Percentiles rank a stretch among this genome's conserved stretches.
phyloP scores from a whole-genome alignment of 1,140 invertebrate genomes.

The Riptortus pedestris region DNA sequence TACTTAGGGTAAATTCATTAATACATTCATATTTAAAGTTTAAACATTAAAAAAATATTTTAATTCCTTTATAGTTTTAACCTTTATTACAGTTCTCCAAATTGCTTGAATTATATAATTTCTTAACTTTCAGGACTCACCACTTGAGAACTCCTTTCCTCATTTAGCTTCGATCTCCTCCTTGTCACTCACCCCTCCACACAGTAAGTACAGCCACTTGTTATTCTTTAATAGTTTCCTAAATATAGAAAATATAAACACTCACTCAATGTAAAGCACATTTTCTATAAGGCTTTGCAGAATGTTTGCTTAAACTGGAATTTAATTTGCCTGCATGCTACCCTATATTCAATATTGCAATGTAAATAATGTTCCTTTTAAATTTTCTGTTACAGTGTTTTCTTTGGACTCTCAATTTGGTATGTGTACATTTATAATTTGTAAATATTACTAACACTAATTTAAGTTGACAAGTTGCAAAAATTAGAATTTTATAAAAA shows the following conservation, averaged over 20 bases:
- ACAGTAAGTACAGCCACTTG: slow-evolving; percentile 48
- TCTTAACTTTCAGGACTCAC: slow-evolving; percentile 34
- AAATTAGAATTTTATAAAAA: too few species aligned
- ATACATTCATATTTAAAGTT: too few species aligned
- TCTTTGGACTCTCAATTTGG: slow-evolving; percentile 57
- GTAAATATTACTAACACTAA: not conserved
- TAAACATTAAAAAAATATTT: too few species aligned
- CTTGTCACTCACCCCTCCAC: slow-evolving; percentile 62
- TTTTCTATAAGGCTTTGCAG: not conserved
- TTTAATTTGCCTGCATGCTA: too few species aligned
- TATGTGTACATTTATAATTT: slow-evolving; percentile 26
- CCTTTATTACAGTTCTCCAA: not conserved
- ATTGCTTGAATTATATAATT: not conserved
- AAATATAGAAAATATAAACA: not conserved
- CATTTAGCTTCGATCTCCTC: slow-evolving; percentile 56
- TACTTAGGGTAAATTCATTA: too few species aligned
- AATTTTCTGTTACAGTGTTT: slow-evolving; percentile 50
- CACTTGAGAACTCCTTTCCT: slow-evolving; percentile 36
- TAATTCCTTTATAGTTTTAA: not conserved
- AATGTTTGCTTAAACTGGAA: not conserved
- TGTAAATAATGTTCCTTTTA: slow-evolving; percentile 16
- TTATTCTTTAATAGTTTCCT: not conserved
- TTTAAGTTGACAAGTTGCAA: too few species aligned
- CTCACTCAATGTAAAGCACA: slow-evolving; percentile 15
- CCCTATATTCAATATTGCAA: too few species aligned